Base-by-base conservation (phyloP, 2,888 invertebrate genomes). In the Subacronicta megacephala region DNA sequence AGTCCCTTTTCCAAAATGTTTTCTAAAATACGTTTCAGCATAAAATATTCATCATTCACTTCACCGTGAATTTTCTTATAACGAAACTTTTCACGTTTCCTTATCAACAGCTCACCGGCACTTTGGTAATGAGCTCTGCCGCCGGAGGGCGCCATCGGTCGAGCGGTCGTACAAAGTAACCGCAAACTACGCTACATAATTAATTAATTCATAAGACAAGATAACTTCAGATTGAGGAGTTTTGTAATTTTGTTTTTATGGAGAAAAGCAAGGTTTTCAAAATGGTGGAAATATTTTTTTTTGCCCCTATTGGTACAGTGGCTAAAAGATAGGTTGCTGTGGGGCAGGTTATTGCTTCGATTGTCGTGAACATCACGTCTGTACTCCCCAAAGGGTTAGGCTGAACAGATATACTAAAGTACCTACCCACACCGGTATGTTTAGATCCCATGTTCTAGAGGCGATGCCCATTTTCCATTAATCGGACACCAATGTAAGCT, bases 161-260 rank as follows among this genome's bases (percentile, higher is more conserved):
- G 12, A 49, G 45, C 13, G 23, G 62, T 42, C 37, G 12, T 7
- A 16, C 9, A 2, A 45, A 41, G 45, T 35, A 54, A 29, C 26
- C 55, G 35, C 37, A 23, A 41, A n/a, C 18, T 31, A 12, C 43
- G 20, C 42, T 35, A 44, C 52, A 57, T 47, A 52, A 49, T 72
- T 75, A 76, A 77, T 72, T 70, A 71, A 74, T 78, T 78, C 65
- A 67, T 49, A 54, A 69, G 75, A 67, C 68, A 67, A 73, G 47
- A 51, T 45, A 7, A 29, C 29, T 47, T n/a, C 12, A 38, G 16
- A 59, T 50, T 33, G 18, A 52, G 40, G 40, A 38, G 31, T 53
- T 63, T 44, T 16, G 40, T 13, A 23, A 35, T 43, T 46, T 45
- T 16, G 5, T 41, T 23, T 36, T 3, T 18, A 18, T 23, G 7